Conservation (phyloP, 1,140 invertebrate genomes). For the Ips typographus region DNA sequence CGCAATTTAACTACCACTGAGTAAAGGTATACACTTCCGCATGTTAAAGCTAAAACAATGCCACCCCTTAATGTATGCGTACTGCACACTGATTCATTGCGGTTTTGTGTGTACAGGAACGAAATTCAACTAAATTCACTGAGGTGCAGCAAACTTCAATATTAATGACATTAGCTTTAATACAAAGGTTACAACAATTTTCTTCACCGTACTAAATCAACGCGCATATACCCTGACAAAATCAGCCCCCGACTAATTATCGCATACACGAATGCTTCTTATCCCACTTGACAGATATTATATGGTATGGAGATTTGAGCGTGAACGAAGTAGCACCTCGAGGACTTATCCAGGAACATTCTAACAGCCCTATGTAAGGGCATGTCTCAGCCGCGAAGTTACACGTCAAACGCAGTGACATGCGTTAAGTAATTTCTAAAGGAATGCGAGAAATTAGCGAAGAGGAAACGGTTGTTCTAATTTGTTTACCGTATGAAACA, state of each 20-base stretch:
- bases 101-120: background rate
- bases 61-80: slow-evolving; percentile 9
- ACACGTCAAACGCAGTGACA: slow-evolving; percentile 24
- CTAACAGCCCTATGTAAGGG: background rate
- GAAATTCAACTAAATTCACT: background rate
- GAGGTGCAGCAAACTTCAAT: background rate
- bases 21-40: slow-evolving; percentile 31
- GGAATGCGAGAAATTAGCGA: slow-evolving; percentile 14
- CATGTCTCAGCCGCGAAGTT: slow-evolving; percentile 22
- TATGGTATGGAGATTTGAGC: slow-evolving; percentile 36
- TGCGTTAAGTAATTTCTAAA: slow-evolving; percentile 24
- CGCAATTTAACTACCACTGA: slow-evolving; percentile 28
- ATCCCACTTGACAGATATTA: slow-evolving; percentile 52
- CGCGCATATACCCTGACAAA: slow-evolving; percentile 17
- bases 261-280: slow-evolving; percentile 51
- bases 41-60: slow-evolving; percentile 31
- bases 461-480: slow-evolving; percentile 14
- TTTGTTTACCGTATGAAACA: slow-evolving; percentile 8
- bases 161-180: too few relatives aligned
- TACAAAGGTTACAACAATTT: too few relatives aligned
- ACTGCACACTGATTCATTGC: slow-evolving; percentile 14
- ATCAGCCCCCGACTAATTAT: slow-evolving; percentile 50
- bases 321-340: slow-evolving; percentile 13
- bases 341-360: background rate
- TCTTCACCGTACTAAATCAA: too few relatives aligned